phyloP scores from a whole-genome alignment of 2,797 vertebrate genomes.

The Smutsia gigantea region DNA sequence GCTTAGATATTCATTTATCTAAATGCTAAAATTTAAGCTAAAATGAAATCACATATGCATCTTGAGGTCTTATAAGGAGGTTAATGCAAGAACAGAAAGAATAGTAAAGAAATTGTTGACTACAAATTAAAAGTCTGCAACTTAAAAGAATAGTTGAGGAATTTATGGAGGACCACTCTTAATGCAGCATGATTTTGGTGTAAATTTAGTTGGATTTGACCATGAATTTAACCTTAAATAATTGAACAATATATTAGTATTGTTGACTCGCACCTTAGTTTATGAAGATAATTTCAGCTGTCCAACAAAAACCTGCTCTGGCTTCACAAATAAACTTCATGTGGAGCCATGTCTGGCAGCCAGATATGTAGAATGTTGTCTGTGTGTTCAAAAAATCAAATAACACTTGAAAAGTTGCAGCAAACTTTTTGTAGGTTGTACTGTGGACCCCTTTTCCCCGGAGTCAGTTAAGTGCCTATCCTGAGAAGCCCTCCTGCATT shows the following conservation, averaged over 20 bases:
- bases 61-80: background rate
- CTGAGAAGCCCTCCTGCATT: background rate
- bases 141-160: background rate
- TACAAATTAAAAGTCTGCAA: background rate
- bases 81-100: background rate
- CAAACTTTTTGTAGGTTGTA: background rate
- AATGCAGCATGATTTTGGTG: background rate
- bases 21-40: background rate
- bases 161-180: background rate
- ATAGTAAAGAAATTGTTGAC: background rate
- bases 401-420: background rate
- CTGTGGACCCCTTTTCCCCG: background rate
- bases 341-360: background rate
- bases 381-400: background rate
- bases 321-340: background rate
- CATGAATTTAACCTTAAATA: background rate
- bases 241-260: background rate
- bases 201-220: background rate
- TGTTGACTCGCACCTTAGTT: background rate
- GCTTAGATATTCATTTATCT: background rate
- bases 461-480: background rate
- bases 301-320: background rate
- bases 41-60: conserved; percentile 47
- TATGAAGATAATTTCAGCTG: background rate
- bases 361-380: background rate